Evolutionary conservation across 2,113 vertebrate genomes (phyloP).

Genomic region (Sceloporus tristichus): DNA sequence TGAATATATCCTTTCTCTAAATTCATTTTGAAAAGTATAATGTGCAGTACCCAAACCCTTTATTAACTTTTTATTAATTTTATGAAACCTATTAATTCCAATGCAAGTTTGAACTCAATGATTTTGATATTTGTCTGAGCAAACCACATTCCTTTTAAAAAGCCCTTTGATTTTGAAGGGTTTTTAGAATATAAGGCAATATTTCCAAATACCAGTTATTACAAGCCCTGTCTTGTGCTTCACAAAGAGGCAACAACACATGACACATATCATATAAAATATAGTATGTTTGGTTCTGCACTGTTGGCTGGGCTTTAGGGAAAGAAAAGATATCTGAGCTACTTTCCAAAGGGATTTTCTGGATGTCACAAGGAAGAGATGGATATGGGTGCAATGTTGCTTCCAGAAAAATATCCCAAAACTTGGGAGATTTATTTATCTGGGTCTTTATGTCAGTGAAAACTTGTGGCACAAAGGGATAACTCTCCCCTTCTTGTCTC

Average conservation of each 20-base stretch:
- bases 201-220: slow-evolving; percentile 8
- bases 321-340: no score
- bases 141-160: not conserved
- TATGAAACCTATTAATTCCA: slow-evolving; percentile 6
- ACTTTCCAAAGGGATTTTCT: not conserved
- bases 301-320: not conserved
- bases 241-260: not conserved
- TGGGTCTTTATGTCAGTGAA: no score
- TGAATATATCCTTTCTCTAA: not conserved
- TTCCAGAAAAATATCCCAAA: not conserved
- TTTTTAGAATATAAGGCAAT: slow-evolving; percentile 6
- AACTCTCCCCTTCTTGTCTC: no score
- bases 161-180: not conserved
- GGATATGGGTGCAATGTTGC: not conserved
- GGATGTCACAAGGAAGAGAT: not conserved
- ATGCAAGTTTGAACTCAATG: not conserved
- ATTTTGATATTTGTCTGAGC: slow-evolving; percentile 18
- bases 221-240: slow-evolving; percentile 1
- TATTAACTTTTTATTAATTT: slow-evolving; percentile 1
- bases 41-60: not conserved
- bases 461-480: no score
- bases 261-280: not conserved
- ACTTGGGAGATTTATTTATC: no score
- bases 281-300: not conserved
- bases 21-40: not conserved